Conservation (phyloP, 2,113 vertebrate genomes). For the Cebidichthys violaceus region DNA sequence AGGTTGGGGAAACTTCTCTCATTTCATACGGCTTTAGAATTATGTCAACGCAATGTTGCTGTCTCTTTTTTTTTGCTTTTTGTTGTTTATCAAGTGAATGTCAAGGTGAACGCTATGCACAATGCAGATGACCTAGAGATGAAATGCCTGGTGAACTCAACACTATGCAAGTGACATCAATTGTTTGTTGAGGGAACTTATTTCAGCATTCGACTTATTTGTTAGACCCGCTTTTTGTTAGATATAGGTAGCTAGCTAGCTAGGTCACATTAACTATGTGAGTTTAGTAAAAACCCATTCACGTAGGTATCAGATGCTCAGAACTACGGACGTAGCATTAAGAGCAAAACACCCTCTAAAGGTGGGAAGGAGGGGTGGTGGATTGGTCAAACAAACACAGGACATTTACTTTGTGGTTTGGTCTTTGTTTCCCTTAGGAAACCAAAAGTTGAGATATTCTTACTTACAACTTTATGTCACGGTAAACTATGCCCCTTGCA, state of each 20-base stretch:
- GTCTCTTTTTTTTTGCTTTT: not conserved
- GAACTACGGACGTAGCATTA: no score
- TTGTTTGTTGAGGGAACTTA: not conserved
- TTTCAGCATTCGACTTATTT: not conserved
- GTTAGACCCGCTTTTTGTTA: not conserved
- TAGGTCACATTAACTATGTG: not conserved
- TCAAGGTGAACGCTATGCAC: not conserved
- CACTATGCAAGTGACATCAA: not conserved
- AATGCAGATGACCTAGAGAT: not conserved
- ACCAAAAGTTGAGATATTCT: no score
- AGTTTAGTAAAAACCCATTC: no score
- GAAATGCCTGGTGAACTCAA: not conserved
- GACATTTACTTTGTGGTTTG: no score
- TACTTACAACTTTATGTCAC: no score
- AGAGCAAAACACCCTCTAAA: no score
- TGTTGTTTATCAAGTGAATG: not conserved
- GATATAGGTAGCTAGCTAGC: no score
- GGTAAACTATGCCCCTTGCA: no score
- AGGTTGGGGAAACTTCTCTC: not conserved
- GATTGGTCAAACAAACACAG: no score
- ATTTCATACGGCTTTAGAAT: not conserved
- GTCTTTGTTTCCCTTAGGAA: no score
- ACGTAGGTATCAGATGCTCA: no score
- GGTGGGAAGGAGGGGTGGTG: no score
- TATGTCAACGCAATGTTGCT: not conserved